phyloP scores from a whole-genome alignment of 2,888 invertebrate species.

The Campaea margaritaria region DNA sequence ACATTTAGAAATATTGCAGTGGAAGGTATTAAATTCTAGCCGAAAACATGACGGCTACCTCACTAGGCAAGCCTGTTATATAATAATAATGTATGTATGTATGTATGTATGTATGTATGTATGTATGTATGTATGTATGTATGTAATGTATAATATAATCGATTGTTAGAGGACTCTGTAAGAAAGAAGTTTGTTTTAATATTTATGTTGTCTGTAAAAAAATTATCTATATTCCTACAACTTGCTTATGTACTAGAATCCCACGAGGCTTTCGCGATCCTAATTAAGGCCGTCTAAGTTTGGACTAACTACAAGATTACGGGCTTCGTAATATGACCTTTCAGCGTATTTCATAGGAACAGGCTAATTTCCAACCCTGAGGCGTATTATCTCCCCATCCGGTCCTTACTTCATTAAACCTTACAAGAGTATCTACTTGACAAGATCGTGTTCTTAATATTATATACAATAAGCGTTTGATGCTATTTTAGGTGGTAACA shows the following conservation, averaged over 20 bases:
- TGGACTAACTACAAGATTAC: constrained; percentile 5
- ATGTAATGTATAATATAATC: too few species aligned
- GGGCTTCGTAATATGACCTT: constrained; percentile 5
- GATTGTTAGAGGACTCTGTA: too few species aligned
- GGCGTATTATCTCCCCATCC: constrained; percentile 31
- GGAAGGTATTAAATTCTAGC: too few species aligned
- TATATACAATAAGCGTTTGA: constrained; percentile 8
- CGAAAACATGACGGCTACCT: too few species aligned
- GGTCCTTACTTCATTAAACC: constrained; percentile 34
- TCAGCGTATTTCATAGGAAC: constrained; percentile 14
- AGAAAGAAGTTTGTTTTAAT: too few species aligned
- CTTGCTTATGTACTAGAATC: neutral
- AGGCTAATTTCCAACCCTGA: constrained; percentile 16
- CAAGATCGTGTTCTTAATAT: constrained; percentile 38
- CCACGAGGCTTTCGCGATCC: neutral
- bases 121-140: too few species aligned
- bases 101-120: too few species aligned
- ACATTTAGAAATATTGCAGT: too few species aligned
- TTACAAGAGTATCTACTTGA: constrained; percentile 30
- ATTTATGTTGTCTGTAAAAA: too few species aligned
- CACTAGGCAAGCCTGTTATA: too few species aligned
- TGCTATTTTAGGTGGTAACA: constrained; percentile 26
- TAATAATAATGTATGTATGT: too few species aligned
- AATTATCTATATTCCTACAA: too few species aligned
- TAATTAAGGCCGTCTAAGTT: neutral